Conservation (phyloP, 2,888 invertebrate species). For the Hyposoter dolosus region DNA sequence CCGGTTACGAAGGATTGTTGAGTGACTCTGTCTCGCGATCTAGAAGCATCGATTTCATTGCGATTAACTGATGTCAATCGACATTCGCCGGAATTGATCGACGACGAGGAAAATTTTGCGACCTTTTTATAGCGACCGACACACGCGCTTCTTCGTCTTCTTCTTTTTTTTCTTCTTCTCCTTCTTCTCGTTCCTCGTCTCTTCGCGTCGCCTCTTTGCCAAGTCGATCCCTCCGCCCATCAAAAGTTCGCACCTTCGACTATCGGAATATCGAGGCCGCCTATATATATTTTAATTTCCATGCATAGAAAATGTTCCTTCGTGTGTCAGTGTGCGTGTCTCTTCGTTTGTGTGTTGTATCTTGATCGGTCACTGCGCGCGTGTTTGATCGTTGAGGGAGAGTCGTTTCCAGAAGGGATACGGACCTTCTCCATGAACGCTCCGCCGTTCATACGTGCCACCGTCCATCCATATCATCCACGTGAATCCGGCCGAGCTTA, state of each 20-base stretch:
- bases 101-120: background rate
- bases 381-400: conserved; percentile 7
- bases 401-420: conserved; percentile 7
- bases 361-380: background rate
- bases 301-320: background rate
- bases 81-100: background rate
- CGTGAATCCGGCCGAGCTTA: conserved; percentile 6
- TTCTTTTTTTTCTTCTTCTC: background rate
- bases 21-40: background rate
- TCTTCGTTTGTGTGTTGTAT: background rate
- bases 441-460: conserved; percentile 11
- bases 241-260: conserved; percentile 16
- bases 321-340: background rate
- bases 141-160: background rate
- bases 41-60: conserved; percentile 11
- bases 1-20: background rate
- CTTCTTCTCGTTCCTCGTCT: background rate
- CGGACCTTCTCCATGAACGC: conserved; percentile 15
- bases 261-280: conserved; percentile 17
- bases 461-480: conserved; percentile 17
- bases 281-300: conserved; percentile 1
- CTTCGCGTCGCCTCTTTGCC: background rate
- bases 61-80: conserved; percentile 10
- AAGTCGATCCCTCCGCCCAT: background rate
- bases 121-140: background rate